Conservation (phyloP, 2,888 invertebrate species). For the Amblyjoppa fuscipennis region DNA sequence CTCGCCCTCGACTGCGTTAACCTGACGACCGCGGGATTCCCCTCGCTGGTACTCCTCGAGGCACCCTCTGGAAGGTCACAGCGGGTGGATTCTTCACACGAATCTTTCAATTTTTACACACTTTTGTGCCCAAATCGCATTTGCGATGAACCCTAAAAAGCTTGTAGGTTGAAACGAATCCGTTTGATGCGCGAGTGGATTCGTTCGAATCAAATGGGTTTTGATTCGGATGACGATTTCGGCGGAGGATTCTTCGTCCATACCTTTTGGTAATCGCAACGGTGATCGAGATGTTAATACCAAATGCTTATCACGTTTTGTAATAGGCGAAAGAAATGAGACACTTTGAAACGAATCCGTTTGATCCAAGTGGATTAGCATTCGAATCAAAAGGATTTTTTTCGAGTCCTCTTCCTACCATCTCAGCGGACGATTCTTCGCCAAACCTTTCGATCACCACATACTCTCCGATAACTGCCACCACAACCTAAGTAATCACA, state of each 20-base stretch:
- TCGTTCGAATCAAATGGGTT: background rate
- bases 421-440: background rate
- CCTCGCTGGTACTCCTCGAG: conserved; percentile 41
- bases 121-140: no score
- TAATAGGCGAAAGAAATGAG: no score
- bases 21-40: conserved; percentile 49
- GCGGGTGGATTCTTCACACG: no score
- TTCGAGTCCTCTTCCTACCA: conserved; percentile 24
- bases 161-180: background rate
- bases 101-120: no score
- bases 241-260: no score
- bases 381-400: background rate
- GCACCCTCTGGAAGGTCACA: conserved; percentile 40
- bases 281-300: background rate
- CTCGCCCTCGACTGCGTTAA: conserved; percentile 39
- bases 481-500: background rate
- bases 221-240: no score
- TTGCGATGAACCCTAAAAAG: no score
- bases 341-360: background rate
- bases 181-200: background rate
- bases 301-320: no score
- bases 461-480: background rate
- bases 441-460: conserved; percentile 18
- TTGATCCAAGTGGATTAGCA: background rate
- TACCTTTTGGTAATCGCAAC: background rate